Evolutionary conservation across 2,797 vertebrate genomes (phyloP).

Genomic region (Cetoscarus ocellatus): DNA sequence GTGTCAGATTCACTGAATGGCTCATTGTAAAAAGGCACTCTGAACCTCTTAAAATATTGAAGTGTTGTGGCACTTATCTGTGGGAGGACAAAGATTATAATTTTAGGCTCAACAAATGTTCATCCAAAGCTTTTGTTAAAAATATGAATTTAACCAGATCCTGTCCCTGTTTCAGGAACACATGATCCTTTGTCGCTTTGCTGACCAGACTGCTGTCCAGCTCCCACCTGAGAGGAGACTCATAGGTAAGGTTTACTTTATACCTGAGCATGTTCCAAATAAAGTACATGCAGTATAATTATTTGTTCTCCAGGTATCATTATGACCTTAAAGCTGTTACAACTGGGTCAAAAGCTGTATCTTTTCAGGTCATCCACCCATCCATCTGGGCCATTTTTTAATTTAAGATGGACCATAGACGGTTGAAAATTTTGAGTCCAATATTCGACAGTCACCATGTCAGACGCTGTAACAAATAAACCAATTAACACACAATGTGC

Average conservation of each 20-base stretch:
- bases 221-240: conserved; percentile 89
- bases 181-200: conserved; percentile 97
- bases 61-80: not conserved
- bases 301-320: too few species aligned
- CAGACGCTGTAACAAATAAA: too few species aligned
- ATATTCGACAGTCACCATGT: too few species aligned
- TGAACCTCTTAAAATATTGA: not conserved
- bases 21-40: not conserved
- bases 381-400: too few species aligned
- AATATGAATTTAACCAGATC: not conserved
- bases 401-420: too few species aligned
- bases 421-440: too few species aligned
- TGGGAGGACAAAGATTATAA: not conserved
- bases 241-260: conserved; percentile 83
- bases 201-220: conserved; percentile 95
- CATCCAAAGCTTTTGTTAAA: not conserved
- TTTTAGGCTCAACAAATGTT: not conserved
- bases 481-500: too few species aligned
- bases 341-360: too few species aligned
- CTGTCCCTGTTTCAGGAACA: conserved; percentile 88
- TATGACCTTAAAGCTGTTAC: too few species aligned
- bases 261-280: not conserved
- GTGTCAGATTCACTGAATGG: conserved; percentile 5
- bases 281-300: not conserved
- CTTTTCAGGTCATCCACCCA: too few species aligned